Evolutionary conservation across 2,797 vertebrate genomes (phyloP).

Genomic region (Bovichtus diacanthus): DNA sequence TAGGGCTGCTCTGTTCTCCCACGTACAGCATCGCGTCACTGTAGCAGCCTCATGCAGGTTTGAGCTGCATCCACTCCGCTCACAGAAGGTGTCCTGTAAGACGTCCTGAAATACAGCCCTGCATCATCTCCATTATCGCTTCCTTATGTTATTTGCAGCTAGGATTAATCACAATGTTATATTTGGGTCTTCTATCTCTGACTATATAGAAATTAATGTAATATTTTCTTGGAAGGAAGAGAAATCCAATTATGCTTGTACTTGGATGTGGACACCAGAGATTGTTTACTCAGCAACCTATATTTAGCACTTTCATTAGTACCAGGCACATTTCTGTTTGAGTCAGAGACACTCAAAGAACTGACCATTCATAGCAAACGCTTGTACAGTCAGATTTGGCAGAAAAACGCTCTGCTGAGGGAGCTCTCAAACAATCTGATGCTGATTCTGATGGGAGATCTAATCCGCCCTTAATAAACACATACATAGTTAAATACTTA

Average conservation of each 20-base stretch:
- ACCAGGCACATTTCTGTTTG: background rate
- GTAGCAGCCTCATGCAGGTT: slow-evolving; percentile 52
- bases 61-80: slow-evolving; percentile 56
- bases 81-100: slow-evolving; percentile 35
- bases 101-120: slow-evolving; percentile 27
- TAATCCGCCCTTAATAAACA: background rate
- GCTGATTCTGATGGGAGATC: background rate
- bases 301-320: background rate
- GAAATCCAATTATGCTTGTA: background rate
- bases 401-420: background rate
- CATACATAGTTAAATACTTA: background rate
- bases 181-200: background rate
- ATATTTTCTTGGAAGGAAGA: background rate
- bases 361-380: background rate
- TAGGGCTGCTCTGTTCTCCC: slow-evolving; percentile 69
- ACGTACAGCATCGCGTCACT: slow-evolving; percentile 45
- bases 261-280: background rate
- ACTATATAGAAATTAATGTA: background rate
- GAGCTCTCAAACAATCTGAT: background rate
- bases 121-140: slow-evolving; percentile 41
- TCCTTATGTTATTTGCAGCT: background rate
- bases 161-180: background rate
- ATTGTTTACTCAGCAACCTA: background rate
- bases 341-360: background rate
- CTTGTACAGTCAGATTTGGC: background rate